phyloP scores from a whole-genome alignment of 2,888 invertebrate species.

The Dexiosoma caninum region DNA sequence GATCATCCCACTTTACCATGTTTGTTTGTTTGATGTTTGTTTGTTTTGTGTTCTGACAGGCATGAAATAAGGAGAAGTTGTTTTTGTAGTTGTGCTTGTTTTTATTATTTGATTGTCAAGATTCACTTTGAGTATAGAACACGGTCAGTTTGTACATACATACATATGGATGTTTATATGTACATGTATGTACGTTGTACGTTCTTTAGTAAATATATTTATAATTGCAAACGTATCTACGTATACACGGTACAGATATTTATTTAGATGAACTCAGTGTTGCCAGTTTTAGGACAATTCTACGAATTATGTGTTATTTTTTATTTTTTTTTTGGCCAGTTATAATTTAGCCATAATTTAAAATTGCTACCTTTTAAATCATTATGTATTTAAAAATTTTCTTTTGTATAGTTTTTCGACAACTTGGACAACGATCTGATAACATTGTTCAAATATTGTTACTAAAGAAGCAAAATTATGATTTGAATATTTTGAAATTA shows the following conservation, averaged over 20 bases:
- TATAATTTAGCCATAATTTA: too few species aligned
- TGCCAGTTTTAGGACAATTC: too few species aligned
- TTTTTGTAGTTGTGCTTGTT: constrained; percentile 35
- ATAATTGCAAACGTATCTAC: constrained; percentile 1
- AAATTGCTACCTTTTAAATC: too few species aligned
- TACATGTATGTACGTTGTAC: constrained; percentile 4
- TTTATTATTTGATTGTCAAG: constrained; percentile 53
- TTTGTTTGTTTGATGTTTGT: not conserved
- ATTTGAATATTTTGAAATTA: too few species aligned
- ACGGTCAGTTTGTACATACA: constrained; percentile 44
- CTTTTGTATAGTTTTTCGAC: too few species aligned
- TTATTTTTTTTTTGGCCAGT: too few species aligned
- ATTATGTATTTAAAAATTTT: too few species aligned
- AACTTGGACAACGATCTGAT: too few species aligned
- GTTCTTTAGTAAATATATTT: constrained; percentile 36
- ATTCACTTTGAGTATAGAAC: constrained; percentile 59
- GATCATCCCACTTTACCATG: not conserved
- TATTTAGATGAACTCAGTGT: constrained; percentile 42
- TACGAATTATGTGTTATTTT: too few species aligned
- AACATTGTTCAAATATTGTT: too few species aligned
- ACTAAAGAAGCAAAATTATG: too few species aligned
- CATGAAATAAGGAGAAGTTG: constrained; percentile 53
- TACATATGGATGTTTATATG: not conserved
- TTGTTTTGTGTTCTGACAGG: constrained; percentile 12
- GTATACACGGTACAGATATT: constrained; percentile 22